phyloP scores from a whole-genome alignment of 1,140 invertebrate genomes.

The Phocides pigmalion region DNA sequence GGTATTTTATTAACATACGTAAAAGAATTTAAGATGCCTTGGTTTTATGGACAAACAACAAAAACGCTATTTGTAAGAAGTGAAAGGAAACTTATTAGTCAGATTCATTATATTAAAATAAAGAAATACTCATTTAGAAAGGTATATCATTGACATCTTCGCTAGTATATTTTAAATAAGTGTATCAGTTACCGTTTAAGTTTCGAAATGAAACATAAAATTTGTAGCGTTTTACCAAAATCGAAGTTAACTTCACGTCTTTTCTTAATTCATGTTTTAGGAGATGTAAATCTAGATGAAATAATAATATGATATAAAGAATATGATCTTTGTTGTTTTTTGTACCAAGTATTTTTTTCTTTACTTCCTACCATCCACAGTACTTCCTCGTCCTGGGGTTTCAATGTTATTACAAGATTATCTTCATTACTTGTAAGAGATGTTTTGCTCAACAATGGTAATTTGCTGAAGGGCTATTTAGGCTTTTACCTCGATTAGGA shows the following conservation, averaged over 20 bases:
- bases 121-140: too few species aligned
- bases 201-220: too few species aligned
- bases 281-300: too few species aligned
- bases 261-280: too few species aligned
- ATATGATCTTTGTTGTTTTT: background rate
- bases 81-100: background rate
- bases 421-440: slow-evolving; percentile 34
- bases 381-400: slow-evolving; percentile 23
- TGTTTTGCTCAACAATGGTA: slow-evolving; percentile 36
- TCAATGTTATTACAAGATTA: slow-evolving; percentile 37
- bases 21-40: background rate
- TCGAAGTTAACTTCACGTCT: too few species aligned
- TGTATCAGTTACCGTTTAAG: too few species aligned
- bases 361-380: slow-evolving; percentile 7
- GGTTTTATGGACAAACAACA: background rate
- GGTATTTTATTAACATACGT: slow-evolving; percentile 11
- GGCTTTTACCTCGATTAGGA: slow-evolving; percentile 34
- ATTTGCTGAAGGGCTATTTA: slow-evolving; percentile 35
- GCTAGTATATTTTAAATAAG: too few species aligned
- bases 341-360: background rate
- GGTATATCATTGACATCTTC: too few species aligned
- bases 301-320: too few species aligned
- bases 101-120: background rate
- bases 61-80: background rate
- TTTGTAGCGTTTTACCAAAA: too few species aligned